Evolutionary conservation across 2,888 invertebrate species (phyloP).

Genomic region (Hipparchia semele): DNA sequence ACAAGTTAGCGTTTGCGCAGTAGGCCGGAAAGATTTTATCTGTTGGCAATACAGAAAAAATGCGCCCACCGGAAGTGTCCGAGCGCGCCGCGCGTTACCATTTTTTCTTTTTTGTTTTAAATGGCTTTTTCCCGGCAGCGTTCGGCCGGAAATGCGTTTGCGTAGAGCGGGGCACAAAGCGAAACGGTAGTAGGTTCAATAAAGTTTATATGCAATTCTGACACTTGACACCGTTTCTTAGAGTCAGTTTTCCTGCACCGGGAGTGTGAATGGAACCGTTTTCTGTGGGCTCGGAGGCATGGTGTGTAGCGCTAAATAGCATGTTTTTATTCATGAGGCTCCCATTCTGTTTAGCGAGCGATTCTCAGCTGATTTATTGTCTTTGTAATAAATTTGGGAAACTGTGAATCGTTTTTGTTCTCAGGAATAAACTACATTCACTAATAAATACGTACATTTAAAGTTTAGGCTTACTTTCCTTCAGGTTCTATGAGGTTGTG

Average conservation of each 20-base stretch:
- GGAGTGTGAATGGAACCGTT: constrained; percentile 50
- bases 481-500: neutral
- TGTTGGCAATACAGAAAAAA: constrained; percentile 83
- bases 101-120: constrained; percentile 82
- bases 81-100: constrained; percentile 80
- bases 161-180: constrained; percentile 73
- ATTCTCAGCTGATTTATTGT: constrained; percentile 78
- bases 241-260: constrained; percentile 55
- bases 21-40: constrained; percentile 83
- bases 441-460: constrained; percentile 13
- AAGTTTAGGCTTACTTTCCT: neutral
- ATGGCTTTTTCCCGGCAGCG: constrained; percentile 82
- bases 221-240: constrained; percentile 58
- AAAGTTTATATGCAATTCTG: constrained; percentile 63
- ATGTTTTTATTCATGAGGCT: constrained; percentile 83
- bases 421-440: constrained; percentile 38
- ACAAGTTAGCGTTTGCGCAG: constrained; percentile 77
- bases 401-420: constrained; percentile 42
- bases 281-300: constrained; percentile 59
- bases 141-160: constrained; percentile 82
- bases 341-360: constrained; percentile 79
- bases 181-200: constrained; percentile 65
- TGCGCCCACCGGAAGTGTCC: constrained; percentile 84
- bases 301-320: constrained; percentile 79
- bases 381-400: constrained; percentile 74